Base-by-base conservation (phyloP, 2,888 invertebrate genomes). In the Rotaria sp. region DNA sequence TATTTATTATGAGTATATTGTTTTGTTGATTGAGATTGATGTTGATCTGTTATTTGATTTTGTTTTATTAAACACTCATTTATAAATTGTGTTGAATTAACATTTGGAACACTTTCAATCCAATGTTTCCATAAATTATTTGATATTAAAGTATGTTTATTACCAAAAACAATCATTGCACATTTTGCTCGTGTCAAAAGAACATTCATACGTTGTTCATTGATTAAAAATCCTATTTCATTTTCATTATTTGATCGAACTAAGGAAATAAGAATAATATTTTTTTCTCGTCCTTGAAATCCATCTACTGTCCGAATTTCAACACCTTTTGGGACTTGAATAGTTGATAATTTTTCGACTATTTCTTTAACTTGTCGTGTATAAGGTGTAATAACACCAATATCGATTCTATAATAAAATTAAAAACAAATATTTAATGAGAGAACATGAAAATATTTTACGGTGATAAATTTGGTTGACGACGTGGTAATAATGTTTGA, bases 91-190 rank as follows among this genome's bases (percentile, higher is more conserved):
- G 15, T 10, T 38, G 38, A 18, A 38, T 8, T 74, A 10, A 74
- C 21, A 74, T 74, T 74, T 38, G 74, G 74, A 38, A 74, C 74
- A 24, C 15, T 38, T 38, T 74, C 74, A 24, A 74, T 74, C 74
- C 74, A 74, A 10, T 38, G 4, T 38, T 74, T 74, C 74, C 74
- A 74, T 18, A 74, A 1, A 35, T 4, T 1, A 38, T 38, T 74
- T 38, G 74, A 18, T 2, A 35, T 74, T 24, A 74, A 38, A 8
- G 74, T 74, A 18, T 24, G 21, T 30, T 59, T 59, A 59, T 59
- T 59, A 30, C 59, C 59, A 59, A 59, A 59, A 59, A 59, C 59
- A 59, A 74, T 74, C 74, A 74, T 74, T 21, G 74, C 74, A 21
- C 74, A 38, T 74, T 74, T 74, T 0, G 74, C 74, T 74, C 74